Conservation (phyloP, 92 coral and sea anemone species). For the Phenganax stokvisi region DNA sequence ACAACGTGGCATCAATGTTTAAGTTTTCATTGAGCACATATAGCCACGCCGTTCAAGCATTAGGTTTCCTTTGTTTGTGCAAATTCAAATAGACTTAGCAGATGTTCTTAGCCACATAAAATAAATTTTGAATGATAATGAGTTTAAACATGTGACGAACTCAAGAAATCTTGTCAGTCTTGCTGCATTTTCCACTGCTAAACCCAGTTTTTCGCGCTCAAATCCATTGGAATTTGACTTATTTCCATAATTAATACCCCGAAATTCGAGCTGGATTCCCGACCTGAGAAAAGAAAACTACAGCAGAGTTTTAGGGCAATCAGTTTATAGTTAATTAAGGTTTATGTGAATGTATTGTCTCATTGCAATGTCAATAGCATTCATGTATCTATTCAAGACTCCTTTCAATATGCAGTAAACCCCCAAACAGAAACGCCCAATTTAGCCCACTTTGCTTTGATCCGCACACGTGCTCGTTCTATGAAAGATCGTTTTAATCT, state of each 20-base stretch:
- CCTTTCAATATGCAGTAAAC: constrained; percentile 69
- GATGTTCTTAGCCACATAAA: constrained; percentile 71
- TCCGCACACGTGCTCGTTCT: constrained; percentile 17
- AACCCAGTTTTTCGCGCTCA: constrained; percentile 10
- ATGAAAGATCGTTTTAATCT: constrained; percentile 13
- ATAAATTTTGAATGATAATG: constrained; percentile 55
- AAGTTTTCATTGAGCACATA: constrained; percentile 69
- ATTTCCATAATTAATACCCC: constrained; percentile 39
- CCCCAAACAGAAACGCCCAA: constrained; percentile 64
- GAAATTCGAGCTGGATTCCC: constrained; percentile 5
- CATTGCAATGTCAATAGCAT: constrained; percentile 91
- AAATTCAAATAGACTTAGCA: constrained; percentile 99
- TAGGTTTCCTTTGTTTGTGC: constrained; percentile 99
- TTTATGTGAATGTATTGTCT: constrained; percentile 38
- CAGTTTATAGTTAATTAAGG: constrained; percentile 45
- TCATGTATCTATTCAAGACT: constrained; percentile 71
- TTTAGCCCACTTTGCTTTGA: constrained; percentile 9
- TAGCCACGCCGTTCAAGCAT: constrained; percentile 99
- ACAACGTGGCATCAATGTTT: constrained; percentile 45
- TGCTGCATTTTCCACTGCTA: neutral
- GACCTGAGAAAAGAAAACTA: neutral
- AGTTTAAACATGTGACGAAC: constrained; percentile 79
- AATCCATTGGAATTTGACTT: constrained; percentile 24
- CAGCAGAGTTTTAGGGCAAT: constrained; percentile 20
- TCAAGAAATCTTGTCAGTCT: constrained; percentile 20